Conservation (phyloP, 2,888 invertebrate genomes). For the Euclidia mi region DNA sequence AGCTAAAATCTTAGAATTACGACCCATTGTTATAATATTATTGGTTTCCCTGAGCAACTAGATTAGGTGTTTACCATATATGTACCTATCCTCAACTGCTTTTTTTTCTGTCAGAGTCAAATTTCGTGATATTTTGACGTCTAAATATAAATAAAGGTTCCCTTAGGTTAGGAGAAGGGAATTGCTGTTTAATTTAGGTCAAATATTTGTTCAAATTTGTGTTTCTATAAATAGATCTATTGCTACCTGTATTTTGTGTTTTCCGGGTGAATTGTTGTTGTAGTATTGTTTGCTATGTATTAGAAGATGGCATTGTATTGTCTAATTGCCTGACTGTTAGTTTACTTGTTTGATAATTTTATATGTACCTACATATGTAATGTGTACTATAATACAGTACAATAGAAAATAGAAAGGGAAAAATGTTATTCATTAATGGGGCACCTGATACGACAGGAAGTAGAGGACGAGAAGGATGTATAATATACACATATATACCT, state of each 20-base stretch:
- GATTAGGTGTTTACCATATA: constrained; percentile 26
- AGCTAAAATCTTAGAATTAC: constrained; percentile 35
- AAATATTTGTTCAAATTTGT: constrained; percentile 24
- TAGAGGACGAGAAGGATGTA: no score
- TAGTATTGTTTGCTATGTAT: background rate
- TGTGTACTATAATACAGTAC: background rate
- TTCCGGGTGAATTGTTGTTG: background rate
- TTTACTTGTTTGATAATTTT: no score
- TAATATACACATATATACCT: no score
- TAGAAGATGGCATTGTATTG: background rate
- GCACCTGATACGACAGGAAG: no score
- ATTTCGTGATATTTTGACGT: constrained; percentile 33
- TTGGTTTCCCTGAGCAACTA: constrained; percentile 23
- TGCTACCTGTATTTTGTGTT: constrained; percentile 25
- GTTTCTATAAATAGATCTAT: constrained; percentile 32
- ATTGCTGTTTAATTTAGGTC: constrained; percentile 17
- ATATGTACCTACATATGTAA: no score
- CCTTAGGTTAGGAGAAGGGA: background rate
- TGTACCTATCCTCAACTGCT: constrained; percentile 6
- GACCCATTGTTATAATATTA: constrained; percentile 16
- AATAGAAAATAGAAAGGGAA: no score
- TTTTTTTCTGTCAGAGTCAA: constrained; percentile 26
- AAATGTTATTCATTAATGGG: no score
- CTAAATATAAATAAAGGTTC: constrained; percentile 10
- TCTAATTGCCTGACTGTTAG: no score